phyloP scores from a whole-genome alignment of 1,140 invertebrate genomes.

The Cyphomyrmex costatus region DNA sequence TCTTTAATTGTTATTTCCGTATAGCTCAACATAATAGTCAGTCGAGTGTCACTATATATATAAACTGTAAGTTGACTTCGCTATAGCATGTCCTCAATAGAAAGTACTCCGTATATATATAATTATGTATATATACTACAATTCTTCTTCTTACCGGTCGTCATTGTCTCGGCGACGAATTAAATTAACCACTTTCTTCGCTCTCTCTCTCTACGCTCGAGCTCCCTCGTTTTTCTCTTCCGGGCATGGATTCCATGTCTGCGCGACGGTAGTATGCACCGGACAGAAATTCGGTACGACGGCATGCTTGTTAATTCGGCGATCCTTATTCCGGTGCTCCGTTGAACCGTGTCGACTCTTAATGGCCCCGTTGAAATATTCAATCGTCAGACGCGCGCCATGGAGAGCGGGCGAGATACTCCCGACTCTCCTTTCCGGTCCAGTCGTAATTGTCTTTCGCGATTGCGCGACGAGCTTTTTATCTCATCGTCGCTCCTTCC shows the following conservation, averaged over 20 bases:
- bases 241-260: constrained; percentile 27
- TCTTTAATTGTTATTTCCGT: neutral
- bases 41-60: neutral
- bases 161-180: constrained; percentile 55
- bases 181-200: constrained; percentile 62
- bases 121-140: constrained; percentile 16
- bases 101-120: constrained; percentile 38
- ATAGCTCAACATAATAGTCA: neutral
- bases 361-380: constrained; percentile 64
- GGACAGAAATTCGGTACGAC: constrained; percentile 32
- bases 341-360: constrained; percentile 65
- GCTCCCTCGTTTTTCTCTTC: constrained; percentile 39
- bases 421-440: neutral
- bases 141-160: neutral
- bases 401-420: constrained; percentile 48
- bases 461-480: constrained; percentile 44
- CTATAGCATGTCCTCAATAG: neutral
- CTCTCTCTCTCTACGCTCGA: constrained; percentile 40
- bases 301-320: constrained; percentile 67
- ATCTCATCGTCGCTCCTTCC: constrained; percentile 16
- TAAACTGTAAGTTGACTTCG: neutral
- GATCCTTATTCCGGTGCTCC: constrained; percentile 49
- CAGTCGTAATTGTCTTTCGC: constrained; percentile 57
- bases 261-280: constrained; percentile 1
- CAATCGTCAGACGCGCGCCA: constrained; percentile 47